phyloP scores from a whole-genome alignment of 1,140 invertebrate genomes.

The Temnothorax longispinosus region DNA sequence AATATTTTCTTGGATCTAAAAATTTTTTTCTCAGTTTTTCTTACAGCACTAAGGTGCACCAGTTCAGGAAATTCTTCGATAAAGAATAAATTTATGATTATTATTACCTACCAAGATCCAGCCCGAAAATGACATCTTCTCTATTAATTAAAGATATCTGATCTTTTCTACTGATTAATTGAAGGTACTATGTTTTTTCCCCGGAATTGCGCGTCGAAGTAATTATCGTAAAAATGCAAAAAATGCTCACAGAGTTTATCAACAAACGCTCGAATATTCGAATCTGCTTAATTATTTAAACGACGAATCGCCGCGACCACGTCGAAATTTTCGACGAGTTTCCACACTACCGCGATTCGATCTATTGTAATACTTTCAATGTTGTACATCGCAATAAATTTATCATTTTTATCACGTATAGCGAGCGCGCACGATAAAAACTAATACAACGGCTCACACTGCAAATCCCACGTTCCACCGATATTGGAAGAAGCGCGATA shows the following conservation, averaged over 20 bases:
- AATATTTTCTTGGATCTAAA: no score
- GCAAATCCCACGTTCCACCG: background rate
- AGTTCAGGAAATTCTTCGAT: no score
- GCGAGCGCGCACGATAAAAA: background rate
- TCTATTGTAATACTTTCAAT: background rate
- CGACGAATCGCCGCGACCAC: background rate
- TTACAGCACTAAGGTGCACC: no score
- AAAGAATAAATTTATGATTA: no score
- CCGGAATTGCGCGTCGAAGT: background rate
- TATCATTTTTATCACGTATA: background rate
- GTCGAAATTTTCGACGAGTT: background rate
- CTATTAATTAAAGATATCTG: no score
- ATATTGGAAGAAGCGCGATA: constrained; percentile 13
- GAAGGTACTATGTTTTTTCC: no score
- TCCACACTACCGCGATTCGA: no score
- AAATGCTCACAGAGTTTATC: background rate
- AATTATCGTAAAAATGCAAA: background rate
- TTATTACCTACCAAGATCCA: no score
- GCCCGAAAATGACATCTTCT: no score
- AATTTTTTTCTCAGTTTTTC: no score
- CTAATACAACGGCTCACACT: background rate
- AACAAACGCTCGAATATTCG: background rate
- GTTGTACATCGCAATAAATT: background rate
- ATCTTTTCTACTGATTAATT: no score
- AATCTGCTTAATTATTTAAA: background rate